Evolutionary conservation across 2,797 vertebrate genomes (phyloP).

Genomic region (Pelobates cultripes): DNA sequence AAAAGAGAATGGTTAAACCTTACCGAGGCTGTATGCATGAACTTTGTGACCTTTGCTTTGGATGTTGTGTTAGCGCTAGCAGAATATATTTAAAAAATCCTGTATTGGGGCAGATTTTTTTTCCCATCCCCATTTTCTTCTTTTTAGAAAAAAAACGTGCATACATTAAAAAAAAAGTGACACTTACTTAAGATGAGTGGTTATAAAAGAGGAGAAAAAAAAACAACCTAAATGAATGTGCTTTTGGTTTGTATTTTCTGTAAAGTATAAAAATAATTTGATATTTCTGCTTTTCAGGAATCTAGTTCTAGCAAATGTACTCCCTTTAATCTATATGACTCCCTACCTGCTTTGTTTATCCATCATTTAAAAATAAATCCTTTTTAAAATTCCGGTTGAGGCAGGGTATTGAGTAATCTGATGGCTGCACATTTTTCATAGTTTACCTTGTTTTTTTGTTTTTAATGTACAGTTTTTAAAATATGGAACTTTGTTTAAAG

Average conservation of each 20-base stretch:
- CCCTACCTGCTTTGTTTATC: background rate
- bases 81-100: background rate
- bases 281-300: no score
- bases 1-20: background rate
- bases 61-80: constrained; percentile 42
- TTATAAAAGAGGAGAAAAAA: background rate
- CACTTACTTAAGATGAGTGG: background rate
- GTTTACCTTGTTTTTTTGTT: background rate
- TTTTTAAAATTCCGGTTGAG: no score
- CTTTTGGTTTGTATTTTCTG: background rate
- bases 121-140: background rate
- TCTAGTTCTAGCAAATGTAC: no score
- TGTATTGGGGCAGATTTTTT: background rate
- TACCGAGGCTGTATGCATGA: constrained; percentile 38
- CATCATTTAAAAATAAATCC: background rate
- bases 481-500: background rate
- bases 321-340: no score
- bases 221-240: background rate
- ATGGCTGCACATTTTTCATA: background rate
- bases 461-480: background rate
- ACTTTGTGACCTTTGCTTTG: constrained; percentile 33
- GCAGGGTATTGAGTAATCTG: background rate
- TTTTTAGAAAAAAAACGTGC: constrained; percentile 1
- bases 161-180: background rate
- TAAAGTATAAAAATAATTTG: no score